Evolutionary conservation across 2,113 vertebrate species (phyloP).

Genomic region (Upupa epops): DNA sequence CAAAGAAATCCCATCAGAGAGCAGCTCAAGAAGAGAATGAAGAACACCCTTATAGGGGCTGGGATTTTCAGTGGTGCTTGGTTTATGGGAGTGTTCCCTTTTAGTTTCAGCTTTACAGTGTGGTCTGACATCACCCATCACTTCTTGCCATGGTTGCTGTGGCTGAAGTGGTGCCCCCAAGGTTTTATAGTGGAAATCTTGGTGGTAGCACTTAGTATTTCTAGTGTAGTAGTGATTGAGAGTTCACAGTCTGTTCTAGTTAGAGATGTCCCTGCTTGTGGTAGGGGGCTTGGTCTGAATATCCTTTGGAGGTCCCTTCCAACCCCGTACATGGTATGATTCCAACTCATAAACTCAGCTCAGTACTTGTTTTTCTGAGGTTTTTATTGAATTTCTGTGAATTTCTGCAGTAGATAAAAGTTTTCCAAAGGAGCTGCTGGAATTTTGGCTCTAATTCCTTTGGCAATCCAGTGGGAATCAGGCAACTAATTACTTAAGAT

Average conservation of each 20-base stretch:
- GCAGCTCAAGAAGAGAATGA: not conserved
- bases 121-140: too few species aligned
- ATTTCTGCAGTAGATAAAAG: not conserved
- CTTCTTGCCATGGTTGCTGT: not conserved
- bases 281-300: too few species aligned
- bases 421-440: conserved; percentile 24
- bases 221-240: not conserved
- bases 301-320: too few species aligned
- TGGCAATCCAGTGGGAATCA: not conserved
- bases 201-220: not conserved
- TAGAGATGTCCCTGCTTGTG: too few species aligned
- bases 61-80: not conserved
- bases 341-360: not conserved
- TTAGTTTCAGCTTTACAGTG: not conserved
- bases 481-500: conserved; percentile 45
- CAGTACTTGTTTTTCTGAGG: not conserved
- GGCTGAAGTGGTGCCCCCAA: not conserved
- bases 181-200: not conserved
- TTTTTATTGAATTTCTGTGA: not conserved
- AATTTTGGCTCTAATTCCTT: conserved; percentile 25
- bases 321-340: too few species aligned
- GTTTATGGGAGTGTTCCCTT: not conserved
- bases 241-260: too few species aligned
- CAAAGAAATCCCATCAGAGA: not conserved
- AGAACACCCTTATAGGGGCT: not conserved